Conservation (phyloP, 2,797 vertebrate species). For the Scomberomorus guttatus region DNA sequence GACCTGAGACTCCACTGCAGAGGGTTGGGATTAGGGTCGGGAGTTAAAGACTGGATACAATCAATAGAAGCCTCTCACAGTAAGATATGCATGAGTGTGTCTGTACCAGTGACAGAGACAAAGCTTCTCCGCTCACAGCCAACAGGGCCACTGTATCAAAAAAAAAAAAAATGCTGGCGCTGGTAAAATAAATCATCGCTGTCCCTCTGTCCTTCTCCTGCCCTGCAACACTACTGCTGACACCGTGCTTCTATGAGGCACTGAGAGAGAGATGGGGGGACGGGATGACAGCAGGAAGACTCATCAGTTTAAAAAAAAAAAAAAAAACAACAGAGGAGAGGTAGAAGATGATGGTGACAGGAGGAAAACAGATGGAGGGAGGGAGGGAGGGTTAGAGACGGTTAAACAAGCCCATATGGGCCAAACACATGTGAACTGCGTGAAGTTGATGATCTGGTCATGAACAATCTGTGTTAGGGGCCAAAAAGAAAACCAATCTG, state of each 20-base stretch:
- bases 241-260: conserved; percentile 12
- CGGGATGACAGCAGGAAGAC: conserved; percentile 14
- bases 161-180: conserved; percentile 30
- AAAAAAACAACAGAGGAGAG: conserved; percentile 11
- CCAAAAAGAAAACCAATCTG: conserved; percentile 18
- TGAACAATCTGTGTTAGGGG: conserved; percentile 26
- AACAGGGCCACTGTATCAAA: not conserved
- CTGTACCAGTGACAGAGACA: conserved; percentile 32
- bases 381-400: conserved; percentile 5
- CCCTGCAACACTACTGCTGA: conserved; percentile 47
- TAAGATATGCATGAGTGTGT: not conserved
- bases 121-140: conserved; percentile 28
- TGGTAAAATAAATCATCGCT: conserved; percentile 17
- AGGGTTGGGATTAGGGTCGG: not conserved
- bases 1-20: not conserved
- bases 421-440: conserved; percentile 46
- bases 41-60: not conserved
- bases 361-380: conserved; percentile 48
- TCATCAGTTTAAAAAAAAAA: conserved; percentile 1
- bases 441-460: conserved; percentile 41
- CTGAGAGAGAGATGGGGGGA: not conserved
- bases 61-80: conserved; percentile 2
- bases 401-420: conserved; percentile 39
- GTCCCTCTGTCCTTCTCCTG: not conserved
- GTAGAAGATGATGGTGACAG: conserved; percentile 22